Evolutionary conservation across 2,888 invertebrate genomes (phyloP).

Genomic region (Ochropleura leucogaster): DNA sequence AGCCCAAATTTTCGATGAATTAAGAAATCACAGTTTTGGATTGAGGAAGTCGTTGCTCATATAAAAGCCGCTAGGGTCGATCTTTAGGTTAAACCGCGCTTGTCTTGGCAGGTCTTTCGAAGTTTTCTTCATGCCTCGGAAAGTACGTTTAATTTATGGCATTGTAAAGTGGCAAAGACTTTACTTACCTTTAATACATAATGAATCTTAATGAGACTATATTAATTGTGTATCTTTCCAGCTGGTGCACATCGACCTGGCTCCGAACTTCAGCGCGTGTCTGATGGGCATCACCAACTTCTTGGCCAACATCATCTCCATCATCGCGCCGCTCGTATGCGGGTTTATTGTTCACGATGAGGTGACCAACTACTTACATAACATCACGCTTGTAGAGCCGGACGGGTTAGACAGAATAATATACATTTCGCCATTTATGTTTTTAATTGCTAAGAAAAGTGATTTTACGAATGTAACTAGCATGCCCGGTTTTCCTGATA

Average conservation of each 20-base stretch:
- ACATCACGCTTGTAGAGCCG: not conserved
- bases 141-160: no score
- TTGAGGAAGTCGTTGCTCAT: no score
- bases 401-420: not conserved
- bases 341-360: constrained; percentile 92
- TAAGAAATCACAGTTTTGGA: constrained; percentile 10
- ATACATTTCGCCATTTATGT: not conserved
- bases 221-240: constrained; percentile 71
- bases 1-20: constrained; percentile 13
- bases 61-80: no score
- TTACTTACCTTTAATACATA: not conserved
- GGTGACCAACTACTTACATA: constrained; percentile 79
- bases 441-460: not conserved
- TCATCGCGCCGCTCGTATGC: constrained; percentile 94
- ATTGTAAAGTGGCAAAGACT: no score
- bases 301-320: constrained; percentile 93
- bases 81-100: no score
- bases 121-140: no score
- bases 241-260: constrained; percentile 95
- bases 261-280: constrained; percentile 95
- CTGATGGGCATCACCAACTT: constrained; percentile 96
- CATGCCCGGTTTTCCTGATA: not conserved
- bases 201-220: not conserved
- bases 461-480: not conserved
- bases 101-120: no score